Evolutionary conservation across 2,888 invertebrate genomes (phyloP).

Genomic region (Sphaerophoria taeniata): DNA sequence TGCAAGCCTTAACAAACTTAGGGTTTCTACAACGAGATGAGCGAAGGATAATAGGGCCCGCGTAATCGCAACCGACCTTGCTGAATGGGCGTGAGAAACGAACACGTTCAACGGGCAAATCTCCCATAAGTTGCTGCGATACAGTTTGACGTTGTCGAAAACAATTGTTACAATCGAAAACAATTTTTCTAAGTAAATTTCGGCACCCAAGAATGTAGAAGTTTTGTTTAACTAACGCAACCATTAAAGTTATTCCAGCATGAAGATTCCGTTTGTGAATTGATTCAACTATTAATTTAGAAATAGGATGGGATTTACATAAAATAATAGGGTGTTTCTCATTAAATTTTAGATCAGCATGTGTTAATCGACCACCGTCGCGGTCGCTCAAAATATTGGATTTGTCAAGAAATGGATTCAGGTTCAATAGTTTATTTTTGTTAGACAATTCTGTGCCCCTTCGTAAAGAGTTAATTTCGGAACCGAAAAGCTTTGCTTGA

Average conservation of each 20-base stretch:
- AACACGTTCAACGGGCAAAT: constrained; percentile 7
- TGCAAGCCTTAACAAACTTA: constrained; percentile 20
- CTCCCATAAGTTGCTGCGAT: constrained; percentile 5
- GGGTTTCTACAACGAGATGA: constrained; percentile 6
- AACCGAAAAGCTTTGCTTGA: no score
- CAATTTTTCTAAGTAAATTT: constrained; percentile 8
- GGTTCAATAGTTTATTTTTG: background rate
- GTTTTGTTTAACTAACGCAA: constrained; percentile 7
- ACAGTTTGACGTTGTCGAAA: constrained; percentile 10
- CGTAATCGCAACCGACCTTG: constrained; percentile 8
- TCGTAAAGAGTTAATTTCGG: background rate
- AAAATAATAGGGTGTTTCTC: background rate
- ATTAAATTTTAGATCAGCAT: background rate
- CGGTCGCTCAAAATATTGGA: constrained; percentile 1
- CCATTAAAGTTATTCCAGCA: constrained; percentile 1
- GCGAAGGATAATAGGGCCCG: background rate
- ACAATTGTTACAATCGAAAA: background rate
- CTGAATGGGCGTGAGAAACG: no score
- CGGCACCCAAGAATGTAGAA: constrained; percentile 11
- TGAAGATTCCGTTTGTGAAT: constrained; percentile 10
- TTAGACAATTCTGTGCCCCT: background rate
- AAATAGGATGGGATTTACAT: background rate
- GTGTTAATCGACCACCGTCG: constrained; percentile 7
- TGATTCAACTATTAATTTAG: background rate
- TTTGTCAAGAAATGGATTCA: constrained; percentile 9